Evolutionary conservation across 2,797 vertebrate species (phyloP).

Genomic region (Liparis tanakae): DNA sequence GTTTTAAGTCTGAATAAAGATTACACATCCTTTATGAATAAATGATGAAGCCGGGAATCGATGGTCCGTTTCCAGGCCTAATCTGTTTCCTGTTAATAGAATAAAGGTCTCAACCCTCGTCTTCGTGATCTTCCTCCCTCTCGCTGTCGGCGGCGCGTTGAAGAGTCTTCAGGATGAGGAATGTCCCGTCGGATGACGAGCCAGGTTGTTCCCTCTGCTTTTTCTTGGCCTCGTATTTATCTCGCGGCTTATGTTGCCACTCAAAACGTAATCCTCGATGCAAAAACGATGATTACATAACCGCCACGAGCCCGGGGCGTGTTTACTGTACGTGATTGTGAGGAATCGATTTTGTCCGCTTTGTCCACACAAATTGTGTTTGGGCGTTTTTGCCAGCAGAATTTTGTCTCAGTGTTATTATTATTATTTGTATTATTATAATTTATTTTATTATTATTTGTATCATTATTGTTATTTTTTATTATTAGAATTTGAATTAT

Average conservation of each 20-base stretch:
- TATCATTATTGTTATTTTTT: no score
- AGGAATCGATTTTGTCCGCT: conserved; percentile 20
- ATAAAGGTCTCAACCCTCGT: not conserved
- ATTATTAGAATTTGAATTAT: no score
- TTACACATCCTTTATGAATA: not conserved
- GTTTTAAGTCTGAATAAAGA: not conserved
- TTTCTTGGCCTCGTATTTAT: conserved; percentile 5
- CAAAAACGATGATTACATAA: conserved; percentile 17
- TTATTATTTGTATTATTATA: not conserved
- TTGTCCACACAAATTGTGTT: not conserved
- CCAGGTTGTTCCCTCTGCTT: not conserved
- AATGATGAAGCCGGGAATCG: not conserved
- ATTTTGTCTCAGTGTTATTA: no score
- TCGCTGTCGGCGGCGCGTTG: not conserved
- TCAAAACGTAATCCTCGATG: conserved; percentile 10
- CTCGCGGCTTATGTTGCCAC: not conserved
- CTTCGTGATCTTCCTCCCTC: no score
- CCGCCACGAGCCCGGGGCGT: not conserved
- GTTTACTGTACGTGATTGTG: conserved; percentile 5
- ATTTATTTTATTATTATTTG: no score
- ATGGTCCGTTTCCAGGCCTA: not conserved
- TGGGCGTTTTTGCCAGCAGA: not conserved
- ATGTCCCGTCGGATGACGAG: not conserved
- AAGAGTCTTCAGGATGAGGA: not conserved
- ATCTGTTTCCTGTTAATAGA: not conserved